Base-by-base conservation (phyloP, 92 coral and sea anemone genomes). In the Ricordea florida region DNA sequence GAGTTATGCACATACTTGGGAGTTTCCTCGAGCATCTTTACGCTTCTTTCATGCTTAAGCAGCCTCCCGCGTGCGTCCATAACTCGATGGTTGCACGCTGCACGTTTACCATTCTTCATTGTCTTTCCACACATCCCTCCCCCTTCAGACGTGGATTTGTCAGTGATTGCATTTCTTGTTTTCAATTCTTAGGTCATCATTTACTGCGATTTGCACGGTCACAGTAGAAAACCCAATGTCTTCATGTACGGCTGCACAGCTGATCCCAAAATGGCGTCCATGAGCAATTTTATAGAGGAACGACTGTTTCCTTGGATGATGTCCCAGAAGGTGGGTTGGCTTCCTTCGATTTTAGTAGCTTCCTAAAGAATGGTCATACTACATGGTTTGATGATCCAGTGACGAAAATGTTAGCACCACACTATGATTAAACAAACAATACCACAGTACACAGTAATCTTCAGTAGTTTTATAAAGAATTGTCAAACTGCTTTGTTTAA, bases 241-340 rank as follows among this genome's bases (percentile, higher is more conserved):
- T 96, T 96, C 68, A 96, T 96, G 99, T 96, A 96, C 57, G 99
- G 99, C 6, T 96, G 99, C 80, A 96, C 99, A 10, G 91, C 94
- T 10, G 97, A 96, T 29, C 90, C 78, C 32, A 78, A 80, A 18
- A 79, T 90, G 85, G 80, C 60, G 26, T 89, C 99, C 24, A 85
- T 86, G 62, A 75, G 87, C 28, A 80, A 83, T 59, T 92, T 96
- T 57, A 71, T 96, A 48, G 92, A 92, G 63, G 99, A 96, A 63
- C 84, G 99, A 7, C 88, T 96, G 1, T 96, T 96, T 26, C 97
- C 99, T 13, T 96, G 99, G 99, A 83, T 96, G 93, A 89, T 96
- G 97, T 96, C 99, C 27, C 90, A 96, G 70, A 92, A 87, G 83
- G 22, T 16, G 22, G 52, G 52, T 25, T 45, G 52, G 21, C 32